Evolutionary conservation across 1,140 invertebrate species (phyloP).

Genomic region (Cyclargus thomasi): DNA sequence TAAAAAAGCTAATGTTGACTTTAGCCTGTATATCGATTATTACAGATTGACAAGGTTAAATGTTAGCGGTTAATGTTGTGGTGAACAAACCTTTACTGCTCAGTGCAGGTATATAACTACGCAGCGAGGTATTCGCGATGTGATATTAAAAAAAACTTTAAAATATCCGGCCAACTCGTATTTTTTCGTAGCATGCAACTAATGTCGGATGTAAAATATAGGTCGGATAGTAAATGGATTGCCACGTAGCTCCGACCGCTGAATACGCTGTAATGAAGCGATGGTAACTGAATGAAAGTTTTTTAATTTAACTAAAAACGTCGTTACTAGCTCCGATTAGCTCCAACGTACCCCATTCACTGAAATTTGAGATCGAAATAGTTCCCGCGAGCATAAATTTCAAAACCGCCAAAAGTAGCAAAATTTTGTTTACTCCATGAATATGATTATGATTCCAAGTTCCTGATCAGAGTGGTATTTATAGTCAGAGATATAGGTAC

Average conservation of each 20-base stretch:
- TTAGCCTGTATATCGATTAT: too few species aligned
- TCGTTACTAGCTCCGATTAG: conserved; percentile 20
- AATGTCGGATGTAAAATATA: conserved; percentile 35
- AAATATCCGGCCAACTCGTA: not conserved
- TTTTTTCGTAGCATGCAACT: conserved; percentile 15
- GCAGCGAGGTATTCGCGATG: not conserved
- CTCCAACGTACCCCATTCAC: conserved; percentile 4
- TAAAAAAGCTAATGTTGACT: too few species aligned
- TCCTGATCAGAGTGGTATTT: too few species aligned
- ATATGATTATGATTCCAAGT: too few species aligned
- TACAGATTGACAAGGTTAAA: too few species aligned
- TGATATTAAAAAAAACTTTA: not conserved
- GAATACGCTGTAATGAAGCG: conserved; percentile 54
- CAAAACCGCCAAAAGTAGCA: not conserved
- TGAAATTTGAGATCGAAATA: not conserved
- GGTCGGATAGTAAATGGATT: conserved; percentile 42
- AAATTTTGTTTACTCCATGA: not conserved
- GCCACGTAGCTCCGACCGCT: conserved; percentile 38
- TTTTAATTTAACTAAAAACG: conserved; percentile 33
- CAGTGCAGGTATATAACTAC: too few species aligned
- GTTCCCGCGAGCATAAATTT: not conserved
- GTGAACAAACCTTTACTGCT: too few species aligned
- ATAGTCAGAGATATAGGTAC: too few species aligned
- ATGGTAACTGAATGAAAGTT: conserved; percentile 41
- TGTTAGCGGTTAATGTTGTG: too few species aligned